Evolutionary conservation across 1,140 invertebrate species (phyloP), one percentile per base, ranked within the genome.

Genomic region (Pachyrhynchus sulphureomaculatus): DNA sequence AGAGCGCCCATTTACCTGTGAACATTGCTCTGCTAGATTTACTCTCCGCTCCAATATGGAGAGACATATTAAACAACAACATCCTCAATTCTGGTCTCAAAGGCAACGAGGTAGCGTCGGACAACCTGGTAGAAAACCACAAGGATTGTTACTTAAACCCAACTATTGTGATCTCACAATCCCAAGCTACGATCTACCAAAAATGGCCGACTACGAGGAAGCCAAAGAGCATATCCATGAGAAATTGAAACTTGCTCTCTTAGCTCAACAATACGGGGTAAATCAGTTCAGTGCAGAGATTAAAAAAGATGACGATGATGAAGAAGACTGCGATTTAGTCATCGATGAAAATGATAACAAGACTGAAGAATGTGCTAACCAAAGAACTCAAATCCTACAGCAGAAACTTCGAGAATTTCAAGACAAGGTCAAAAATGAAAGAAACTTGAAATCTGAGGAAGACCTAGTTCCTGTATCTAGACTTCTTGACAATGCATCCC

Each of bases 41-140:
- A 95, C 93, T 0, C 75, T 96, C 0, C 82, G 92, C 5, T 94
- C 92, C 5, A 95, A 95, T 70, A 95, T 95, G 92, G 93, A 96
- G 75, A 79, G 93, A 0, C 93, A 96, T 62, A 90, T 95, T 0
- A 96, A 96, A 72, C 92, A 95, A 67, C 93, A 95, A 68, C 93
- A 96, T 80, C 92, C 92, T 0, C 88, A 93, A 47, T 86, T 84
- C 65, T 95, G 92, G 89, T 89, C 86, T 42, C 88, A 91, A 54
- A 78, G 89, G 39, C 88, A 90, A 62, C 79, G 86, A 58, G 81
- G 62, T 74, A 81, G 70, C 37, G 78, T 74, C 17, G 76, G 78
- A 13, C 81, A 78, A 9, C 79, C 79, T 1, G 69, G 79, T 33
- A 76, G 82, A 9, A 77, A 82, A 68, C 78, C 55, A 23, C 70